phyloP scores from a whole-genome alignment of 2,797 vertebrate genomes.

The Gobio occitaniae region DNA sequence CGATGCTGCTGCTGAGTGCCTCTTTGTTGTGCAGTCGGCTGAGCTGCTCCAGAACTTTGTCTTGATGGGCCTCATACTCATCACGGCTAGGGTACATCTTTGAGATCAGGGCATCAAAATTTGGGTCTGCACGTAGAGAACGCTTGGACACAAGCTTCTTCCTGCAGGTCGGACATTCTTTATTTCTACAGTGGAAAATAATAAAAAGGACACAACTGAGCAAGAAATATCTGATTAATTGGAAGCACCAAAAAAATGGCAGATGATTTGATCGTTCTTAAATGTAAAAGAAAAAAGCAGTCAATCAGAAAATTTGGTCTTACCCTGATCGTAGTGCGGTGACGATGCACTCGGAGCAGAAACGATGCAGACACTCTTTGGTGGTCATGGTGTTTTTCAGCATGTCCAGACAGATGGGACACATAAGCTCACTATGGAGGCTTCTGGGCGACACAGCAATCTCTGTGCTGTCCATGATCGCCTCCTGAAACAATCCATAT shows the following conservation, averaged over 20 bases:
- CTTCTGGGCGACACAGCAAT: slow-evolving; percentile 89
- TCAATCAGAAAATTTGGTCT: background rate
- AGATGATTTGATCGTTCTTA: background rate
- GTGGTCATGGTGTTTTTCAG: slow-evolving; percentile 95
- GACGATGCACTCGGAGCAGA: slow-evolving; percentile 92
- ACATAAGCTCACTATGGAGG: slow-evolving; percentile 92
- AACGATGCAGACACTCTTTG: slow-evolving; percentile 92
- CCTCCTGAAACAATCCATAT: slow-evolving; percentile 76
- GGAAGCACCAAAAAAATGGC: background rate
- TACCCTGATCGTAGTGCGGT: slow-evolving; percentile 89
- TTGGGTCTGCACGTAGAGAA: slow-evolving; percentile 87
- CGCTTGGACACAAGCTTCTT: slow-evolving; percentile 92
- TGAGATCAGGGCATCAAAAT: slow-evolving; percentile 92
- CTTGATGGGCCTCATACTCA: slow-evolving; percentile 92
- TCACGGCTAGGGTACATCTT: slow-evolving; percentile 93
- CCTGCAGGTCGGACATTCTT: slow-evolving; percentile 91
- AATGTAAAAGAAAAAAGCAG: background rate
- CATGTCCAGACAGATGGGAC: slow-evolving; percentile 94
- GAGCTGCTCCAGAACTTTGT: slow-evolving; percentile 86
- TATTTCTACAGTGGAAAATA: slow-evolving; percentile 78
- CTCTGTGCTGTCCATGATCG: slow-evolving; percentile 89
- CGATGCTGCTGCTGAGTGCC: slow-evolving; percentile 90
- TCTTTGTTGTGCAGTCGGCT: slow-evolving; percentile 90
- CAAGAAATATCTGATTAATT: background rate
- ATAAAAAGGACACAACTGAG: background rate